phyloP scores from a whole-genome alignment of 2,888 invertebrate species.

The Synergus japonicus region DNA sequence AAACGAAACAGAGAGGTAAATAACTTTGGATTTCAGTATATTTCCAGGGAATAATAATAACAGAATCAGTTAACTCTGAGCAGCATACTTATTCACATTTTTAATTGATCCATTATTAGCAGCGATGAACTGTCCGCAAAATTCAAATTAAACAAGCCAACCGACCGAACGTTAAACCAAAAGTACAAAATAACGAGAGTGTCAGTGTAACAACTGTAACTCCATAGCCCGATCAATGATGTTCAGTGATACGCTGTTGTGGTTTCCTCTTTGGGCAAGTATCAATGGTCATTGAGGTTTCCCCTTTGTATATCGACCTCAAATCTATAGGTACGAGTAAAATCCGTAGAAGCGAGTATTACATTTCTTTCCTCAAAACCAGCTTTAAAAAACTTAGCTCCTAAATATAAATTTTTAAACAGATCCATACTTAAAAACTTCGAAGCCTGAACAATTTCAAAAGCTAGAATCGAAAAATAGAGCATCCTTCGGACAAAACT shows the following conservation, averaged over 20 bases:
- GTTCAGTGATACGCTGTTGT: constrained; percentile 22
- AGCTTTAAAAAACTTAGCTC: neutral
- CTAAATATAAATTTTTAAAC: neutral
- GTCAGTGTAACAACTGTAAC: constrained; percentile 28
- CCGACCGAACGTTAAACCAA: neutral
- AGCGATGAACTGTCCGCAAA: neutral
- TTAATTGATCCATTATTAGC: neutral
- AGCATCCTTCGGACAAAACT: no score
- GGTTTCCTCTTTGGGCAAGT: constrained; percentile 36
- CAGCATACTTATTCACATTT: neutral
- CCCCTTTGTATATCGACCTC: constrained; percentile 35
- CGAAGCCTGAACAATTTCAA: no score
- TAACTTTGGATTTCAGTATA: neutral
- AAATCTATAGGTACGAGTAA: constrained; percentile 17
- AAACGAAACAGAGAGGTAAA: no score
- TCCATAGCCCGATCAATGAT: constrained; percentile 31
- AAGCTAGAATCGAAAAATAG: no score
- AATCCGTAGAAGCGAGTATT: constrained; percentile 14
- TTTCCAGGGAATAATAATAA: neutral
- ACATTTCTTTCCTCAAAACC: neutral
- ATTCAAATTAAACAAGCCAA: constrained; percentile 6
- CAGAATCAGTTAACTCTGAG: neutral
- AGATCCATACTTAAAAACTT: neutral
- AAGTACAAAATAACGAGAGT: constrained; percentile 20
- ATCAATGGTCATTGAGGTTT: constrained; percentile 40